These are phyloP conservation scores for Dicyrtomina minuta DNA, from an alignment of 2,888 invertebrate genomes.

Conservation along the genomic window DNA sequence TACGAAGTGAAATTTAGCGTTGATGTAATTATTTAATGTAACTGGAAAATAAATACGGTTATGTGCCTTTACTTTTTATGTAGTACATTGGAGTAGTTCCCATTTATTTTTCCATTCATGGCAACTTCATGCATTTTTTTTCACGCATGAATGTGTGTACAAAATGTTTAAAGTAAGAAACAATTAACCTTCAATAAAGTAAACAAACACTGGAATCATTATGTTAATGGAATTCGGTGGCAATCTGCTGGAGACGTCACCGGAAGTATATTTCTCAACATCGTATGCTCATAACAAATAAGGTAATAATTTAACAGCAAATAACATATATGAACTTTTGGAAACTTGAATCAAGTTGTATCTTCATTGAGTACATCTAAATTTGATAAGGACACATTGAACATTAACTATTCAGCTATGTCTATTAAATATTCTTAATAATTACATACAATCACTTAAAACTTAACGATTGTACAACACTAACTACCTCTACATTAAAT, in stretches of 20 bases:
- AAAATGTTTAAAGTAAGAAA: constrained; percentile 5
- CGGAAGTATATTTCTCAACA: too few species aligned
- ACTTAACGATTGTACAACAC: background rate
- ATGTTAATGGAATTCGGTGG: too few species aligned
- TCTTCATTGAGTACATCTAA: background rate
- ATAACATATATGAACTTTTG: too few species aligned
- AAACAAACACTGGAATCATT: too few species aligned
- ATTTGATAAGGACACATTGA: constrained; percentile 2
- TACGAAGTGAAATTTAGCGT: too few species aligned
- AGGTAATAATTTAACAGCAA: background rate
- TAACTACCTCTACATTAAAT: background rate
- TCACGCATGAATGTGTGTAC: constrained; percentile 11
- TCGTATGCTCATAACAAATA: too few species aligned
- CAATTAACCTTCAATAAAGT: too few species aligned
- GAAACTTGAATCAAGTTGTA: background rate
- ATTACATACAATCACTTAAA: background rate
- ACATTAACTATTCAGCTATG: background rate
- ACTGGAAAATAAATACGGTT: too few species aligned
- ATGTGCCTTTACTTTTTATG: too few species aligned
- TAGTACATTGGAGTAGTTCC: background rate
- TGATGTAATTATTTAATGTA: too few species aligned
- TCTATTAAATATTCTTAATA: background rate
- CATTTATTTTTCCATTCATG: constrained; percentile 4
- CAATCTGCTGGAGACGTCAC: too few species aligned
- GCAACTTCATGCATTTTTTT: constrained; percentile 11